These are phyloP conservation scores for Thecocarcelia acutangulata DNA, from an alignment of 2,888 invertebrate genomes.

Conservation along the genomic window DNA sequence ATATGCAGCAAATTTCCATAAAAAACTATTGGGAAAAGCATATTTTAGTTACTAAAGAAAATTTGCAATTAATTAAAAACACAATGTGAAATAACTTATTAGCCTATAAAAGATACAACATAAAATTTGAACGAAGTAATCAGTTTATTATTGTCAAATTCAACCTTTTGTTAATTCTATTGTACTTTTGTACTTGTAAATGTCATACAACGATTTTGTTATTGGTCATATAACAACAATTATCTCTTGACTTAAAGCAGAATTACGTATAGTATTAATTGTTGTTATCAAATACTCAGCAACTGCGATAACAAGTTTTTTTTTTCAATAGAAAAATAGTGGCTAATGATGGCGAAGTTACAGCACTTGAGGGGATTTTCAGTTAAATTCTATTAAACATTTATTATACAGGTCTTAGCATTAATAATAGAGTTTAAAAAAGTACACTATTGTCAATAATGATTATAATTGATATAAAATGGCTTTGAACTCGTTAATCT, in stretches of 20 bases:
- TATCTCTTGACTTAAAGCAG: slow-evolving; percentile 4
- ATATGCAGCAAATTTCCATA: no score
- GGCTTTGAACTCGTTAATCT: no score
- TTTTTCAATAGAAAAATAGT: slow-evolving; percentile 4
- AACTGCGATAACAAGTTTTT: slow-evolving; percentile 16
- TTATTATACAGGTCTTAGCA: not conserved
- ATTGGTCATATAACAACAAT: not conserved
- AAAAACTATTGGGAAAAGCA: no score
- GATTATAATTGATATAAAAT: no score
- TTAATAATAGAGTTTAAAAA: no score
- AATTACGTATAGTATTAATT: slow-evolving; percentile 22
- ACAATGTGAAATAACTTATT: no score
- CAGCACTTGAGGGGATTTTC: not conserved
- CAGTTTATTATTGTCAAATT: not conserved
- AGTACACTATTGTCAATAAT: no score
- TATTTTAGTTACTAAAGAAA: no score
- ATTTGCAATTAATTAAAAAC: no score
- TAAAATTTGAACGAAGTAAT: no score
- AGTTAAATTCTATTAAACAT: not conserved
- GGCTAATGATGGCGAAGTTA: not conserved
- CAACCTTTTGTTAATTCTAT: not conserved
- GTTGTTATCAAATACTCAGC: slow-evolving; percentile 13
- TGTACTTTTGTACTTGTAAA: slow-evolving; percentile 9
- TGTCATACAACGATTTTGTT: slow-evolving; percentile 16
- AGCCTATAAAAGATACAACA: no score